These are phyloP conservation scores for Sardinella longiceps DNA, from an alignment of 2,797 vertebrate genomes.

Conservation along the genomic window DNA sequence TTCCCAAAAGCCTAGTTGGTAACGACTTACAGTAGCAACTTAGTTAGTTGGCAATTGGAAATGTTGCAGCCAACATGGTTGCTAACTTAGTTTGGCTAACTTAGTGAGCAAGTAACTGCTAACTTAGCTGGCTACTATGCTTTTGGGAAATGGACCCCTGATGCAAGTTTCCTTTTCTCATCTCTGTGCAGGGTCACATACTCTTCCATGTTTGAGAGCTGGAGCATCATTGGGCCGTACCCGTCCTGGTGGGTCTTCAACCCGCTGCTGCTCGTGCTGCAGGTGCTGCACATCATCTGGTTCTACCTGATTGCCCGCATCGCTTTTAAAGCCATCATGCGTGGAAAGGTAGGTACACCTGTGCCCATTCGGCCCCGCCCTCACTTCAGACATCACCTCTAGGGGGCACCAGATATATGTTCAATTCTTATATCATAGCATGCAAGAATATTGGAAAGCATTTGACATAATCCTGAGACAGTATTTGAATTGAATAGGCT, in stretches of 20 bases:
- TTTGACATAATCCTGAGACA: background rate
- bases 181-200: slow-evolving; percentile 84
- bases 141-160: too few relatives aligned
- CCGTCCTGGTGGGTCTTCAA: slow-evolving; percentile 99
- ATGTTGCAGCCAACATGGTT: too few relatives aligned
- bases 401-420: background rate
- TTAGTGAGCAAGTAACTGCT: too few relatives aligned
- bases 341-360: slow-evolving; percentile 87
- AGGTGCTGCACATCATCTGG: slow-evolving; percentile 92
- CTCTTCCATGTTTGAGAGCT: slow-evolving; percentile 94
- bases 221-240: slow-evolving; percentile 91
- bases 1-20: too few relatives aligned
- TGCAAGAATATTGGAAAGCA: background rate
- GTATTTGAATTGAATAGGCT: background rate
- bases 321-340: slow-evolving; percentile 86
- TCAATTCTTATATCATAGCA: background rate
- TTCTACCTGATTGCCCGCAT: slow-evolving; percentile 91
- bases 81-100: too few relatives aligned
- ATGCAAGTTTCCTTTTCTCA: background rate
- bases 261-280: slow-evolving; percentile 83
- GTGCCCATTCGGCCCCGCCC: background rate
- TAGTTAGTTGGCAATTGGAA: too few relatives aligned
- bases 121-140: too few relatives aligned
- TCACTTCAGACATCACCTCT: background rate
- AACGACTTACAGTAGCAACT: too few relatives aligned